Percentiles rank a stretch among this genome's conserved stretches.
Conservation (phyloP, 2,888 invertebrate genomes). For the Folsomia manolachei region DNA sequence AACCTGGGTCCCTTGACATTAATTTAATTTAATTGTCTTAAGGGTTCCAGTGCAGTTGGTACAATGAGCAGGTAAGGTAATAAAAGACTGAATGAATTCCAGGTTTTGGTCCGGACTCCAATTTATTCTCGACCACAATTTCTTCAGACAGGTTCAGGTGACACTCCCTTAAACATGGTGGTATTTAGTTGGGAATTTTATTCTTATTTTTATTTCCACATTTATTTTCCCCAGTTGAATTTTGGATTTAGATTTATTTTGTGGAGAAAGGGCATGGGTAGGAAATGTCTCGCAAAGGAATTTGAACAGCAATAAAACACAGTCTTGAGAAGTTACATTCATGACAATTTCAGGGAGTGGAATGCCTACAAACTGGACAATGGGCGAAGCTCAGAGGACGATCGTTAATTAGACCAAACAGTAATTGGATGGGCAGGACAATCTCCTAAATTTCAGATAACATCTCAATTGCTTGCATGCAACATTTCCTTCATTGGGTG, state of each 20-base stretch:
- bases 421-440: neutral
- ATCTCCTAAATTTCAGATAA: neutral
- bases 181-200: too few species aligned
- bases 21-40: neutral
- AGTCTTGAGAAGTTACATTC: too few species aligned
- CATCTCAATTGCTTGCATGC: too few species aligned
- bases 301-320: neutral
- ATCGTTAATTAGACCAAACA: neutral
- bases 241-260: neutral
- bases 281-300: neutral
- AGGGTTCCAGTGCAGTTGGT: too few species aligned
- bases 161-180: neutral
- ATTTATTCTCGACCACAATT: too few species aligned
- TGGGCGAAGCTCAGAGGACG: neutral
- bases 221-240: neutral
- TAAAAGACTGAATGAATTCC: neutral
- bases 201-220: too few species aligned
- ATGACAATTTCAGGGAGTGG: too few species aligned
- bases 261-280: neutral
- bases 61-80: too few species aligned
- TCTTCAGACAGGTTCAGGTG: neutral
- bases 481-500: too few species aligned
- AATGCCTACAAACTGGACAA: too few species aligned
- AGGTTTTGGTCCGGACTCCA: neutral
- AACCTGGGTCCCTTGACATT: neutral